Evolutionary conservation across 92 coral and sea anemone species (phyloP).

Genomic region (Phenganax subtilis): DNA sequence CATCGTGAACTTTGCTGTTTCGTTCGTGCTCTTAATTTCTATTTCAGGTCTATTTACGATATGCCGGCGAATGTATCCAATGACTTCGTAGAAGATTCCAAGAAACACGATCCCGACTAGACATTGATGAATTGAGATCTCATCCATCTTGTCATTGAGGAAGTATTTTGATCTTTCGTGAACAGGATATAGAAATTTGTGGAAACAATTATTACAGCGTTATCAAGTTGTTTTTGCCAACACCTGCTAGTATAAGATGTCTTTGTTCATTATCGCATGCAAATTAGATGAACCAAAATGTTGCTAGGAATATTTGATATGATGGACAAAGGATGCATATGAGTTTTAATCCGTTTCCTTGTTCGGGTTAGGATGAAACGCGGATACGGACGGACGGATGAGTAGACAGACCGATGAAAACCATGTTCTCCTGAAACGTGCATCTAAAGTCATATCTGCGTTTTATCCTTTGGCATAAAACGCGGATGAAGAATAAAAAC

Average conservation of each 20-base stretch:
- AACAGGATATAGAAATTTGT: too few species aligned
- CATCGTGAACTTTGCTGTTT: background rate
- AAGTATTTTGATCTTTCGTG: too few species aligned
- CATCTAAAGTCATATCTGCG: too few species aligned
- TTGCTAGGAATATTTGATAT: background rate
- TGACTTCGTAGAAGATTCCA: slow-evolving; percentile 23
- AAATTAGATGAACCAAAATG: background rate
- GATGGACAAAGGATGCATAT: background rate
- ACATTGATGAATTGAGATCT: slow-evolving; percentile 4
- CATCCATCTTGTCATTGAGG: background rate
- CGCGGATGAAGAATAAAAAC: too few species aligned
- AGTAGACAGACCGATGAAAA: too few species aligned
- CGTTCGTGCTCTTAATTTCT: background rate
- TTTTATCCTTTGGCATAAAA: too few species aligned
- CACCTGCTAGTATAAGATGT: background rate
- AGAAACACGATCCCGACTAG: slow-evolving; percentile 27
- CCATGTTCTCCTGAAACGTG: too few species aligned
- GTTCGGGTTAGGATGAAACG: too few species aligned
- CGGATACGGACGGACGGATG: too few species aligned
- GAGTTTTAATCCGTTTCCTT: too few species aligned
- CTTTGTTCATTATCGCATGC: background rate
- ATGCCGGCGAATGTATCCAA: slow-evolving; percentile 9
- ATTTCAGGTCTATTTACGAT: background rate
- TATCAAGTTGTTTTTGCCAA: slow-evolving; percentile 7
- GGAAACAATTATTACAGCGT: background rate